phyloP scores from a whole-genome alignment of 2,113 vertebrate genomes.

The Ancistrus triradiatus region DNA sequence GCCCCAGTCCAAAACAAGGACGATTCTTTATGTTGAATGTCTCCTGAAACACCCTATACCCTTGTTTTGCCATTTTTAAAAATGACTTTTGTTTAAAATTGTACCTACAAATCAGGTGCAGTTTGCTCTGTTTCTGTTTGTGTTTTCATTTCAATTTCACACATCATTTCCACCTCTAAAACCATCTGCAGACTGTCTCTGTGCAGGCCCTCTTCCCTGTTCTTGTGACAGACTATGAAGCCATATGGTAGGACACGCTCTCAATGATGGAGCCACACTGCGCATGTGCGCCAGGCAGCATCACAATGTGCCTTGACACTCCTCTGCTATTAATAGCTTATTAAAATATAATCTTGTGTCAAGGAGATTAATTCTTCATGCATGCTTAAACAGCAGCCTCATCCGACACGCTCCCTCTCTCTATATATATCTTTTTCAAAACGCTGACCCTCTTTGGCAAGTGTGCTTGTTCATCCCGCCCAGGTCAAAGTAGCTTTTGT shows the following conservation, averaged over 20 bases:
- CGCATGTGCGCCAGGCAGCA: conserved; percentile 44
- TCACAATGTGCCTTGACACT: conserved; percentile 58
- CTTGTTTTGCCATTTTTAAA: too few relatives aligned
- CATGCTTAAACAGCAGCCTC: conserved; percentile 46
- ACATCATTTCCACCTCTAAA: not conserved
- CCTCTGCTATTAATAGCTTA: conserved; percentile 64
- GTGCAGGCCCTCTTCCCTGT: not conserved
- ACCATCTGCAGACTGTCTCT: not conserved
- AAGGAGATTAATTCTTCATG: conserved; percentile 50
- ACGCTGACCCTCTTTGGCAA: too few relatives aligned
- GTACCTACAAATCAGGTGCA: not conserved
- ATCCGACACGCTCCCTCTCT: conserved; percentile 30
- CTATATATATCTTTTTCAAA: too few relatives aligned
- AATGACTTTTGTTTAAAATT: not conserved
- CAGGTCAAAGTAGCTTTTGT: too few relatives aligned
- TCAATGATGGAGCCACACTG: not conserved
- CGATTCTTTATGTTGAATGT: too few relatives aligned
- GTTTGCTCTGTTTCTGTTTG: not conserved
- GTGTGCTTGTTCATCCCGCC: too few relatives aligned
- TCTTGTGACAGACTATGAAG: not conserved
- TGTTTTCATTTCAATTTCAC: too few relatives aligned
- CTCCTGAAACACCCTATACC: too few relatives aligned
- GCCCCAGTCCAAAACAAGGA: too few relatives aligned
- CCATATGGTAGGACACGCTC: not conserved
- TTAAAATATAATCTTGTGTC: conserved; percentile 54